Base-by-base conservation (phyloP, 2,797 vertebrate genomes). In the Sebastolobus alascanus region DNA sequence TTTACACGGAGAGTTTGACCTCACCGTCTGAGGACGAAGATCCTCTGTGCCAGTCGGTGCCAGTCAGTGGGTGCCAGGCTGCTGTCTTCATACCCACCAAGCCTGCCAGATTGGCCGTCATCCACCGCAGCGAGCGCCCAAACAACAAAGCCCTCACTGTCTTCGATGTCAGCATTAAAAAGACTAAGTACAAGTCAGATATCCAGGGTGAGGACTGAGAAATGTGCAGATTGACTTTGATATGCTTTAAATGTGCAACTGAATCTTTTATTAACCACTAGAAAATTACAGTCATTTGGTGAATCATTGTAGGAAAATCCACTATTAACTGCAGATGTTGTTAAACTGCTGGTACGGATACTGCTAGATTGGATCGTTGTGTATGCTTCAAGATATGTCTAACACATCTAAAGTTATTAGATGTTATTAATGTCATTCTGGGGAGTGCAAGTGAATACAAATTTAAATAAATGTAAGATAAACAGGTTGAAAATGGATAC, bases 1-100 rank as follows among this genome's bases (percentile, higher is more conserved):
- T 96, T 86, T 87, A 80, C 66, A 92, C 83, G 1, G 83, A 91
- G 83, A 94, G 87, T 75, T 81, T 96, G 85, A 92, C 85, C 65
- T 87, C 87, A 13, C 87, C 86, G 3, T 83, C 72, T 13, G 94
- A 96, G 73, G 94, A 94, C 1, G 90, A 95, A 77, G 88, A 90
- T 68, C 75, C 87, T 40, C 46, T 91, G 75, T 89, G 83, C 59
- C 90, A 87, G 70, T 84, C 87, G 75, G 68, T 97, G 72, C 89
- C 94, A 2, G 31, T 93, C 61, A 0, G 8, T 0, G 71, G 90
- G 27, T 93, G 91, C 78, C 86, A 70, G 66, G 92, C 91, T 11
- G 96, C 90, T 38, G 95, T 93, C 83, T 97, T 96, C 89, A 86
- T 95, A 70, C 93, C 96, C 1, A 84, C 90, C 25, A 90, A 95